Conservation (phyloP, 1,140 invertebrate species). For the Chironomus striatipennis region DNA sequence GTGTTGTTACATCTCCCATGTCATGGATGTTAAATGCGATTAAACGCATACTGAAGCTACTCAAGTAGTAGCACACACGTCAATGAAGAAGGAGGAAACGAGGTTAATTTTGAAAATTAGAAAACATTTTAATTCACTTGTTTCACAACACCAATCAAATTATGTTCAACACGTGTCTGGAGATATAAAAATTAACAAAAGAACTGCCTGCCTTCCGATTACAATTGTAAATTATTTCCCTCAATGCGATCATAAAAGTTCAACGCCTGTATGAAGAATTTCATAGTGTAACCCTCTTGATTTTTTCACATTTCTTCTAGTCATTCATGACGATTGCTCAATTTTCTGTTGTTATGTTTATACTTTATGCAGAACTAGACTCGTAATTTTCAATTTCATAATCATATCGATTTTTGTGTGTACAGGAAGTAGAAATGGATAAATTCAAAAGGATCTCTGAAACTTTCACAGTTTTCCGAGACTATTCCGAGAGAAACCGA, state of each 20-base stretch:
- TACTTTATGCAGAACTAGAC: neutral
- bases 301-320: neutral
- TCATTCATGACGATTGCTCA: neutral
- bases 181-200: constrained; percentile 14
- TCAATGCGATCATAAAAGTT: constrained; percentile 3
- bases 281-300: too few relatives aligned
- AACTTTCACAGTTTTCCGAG: too few relatives aligned
- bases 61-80: neutral
- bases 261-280: neutral
- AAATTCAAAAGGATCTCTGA: too few relatives aligned
- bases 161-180: constrained; percentile 15
- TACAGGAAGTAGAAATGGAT: too few relatives aligned
- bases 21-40: constrained; percentile 18
- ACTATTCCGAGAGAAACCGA: too few relatives aligned
- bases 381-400: too few relatives aligned
- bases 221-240: constrained; percentile 14
- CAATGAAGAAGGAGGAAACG: neutral
- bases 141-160: constrained; percentile 21
- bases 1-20: neutral
- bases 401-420: too few relatives aligned
- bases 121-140: constrained; percentile 23
- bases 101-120: constrained; percentile 20
- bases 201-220: neutral
- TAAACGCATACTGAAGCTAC: neutral
- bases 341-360: neutral